These are phyloP conservation scores for Lasioglossum zephyrum DNA, from an alignment of 2,888 invertebrate genomes.

Conservation along the genomic window DNA sequence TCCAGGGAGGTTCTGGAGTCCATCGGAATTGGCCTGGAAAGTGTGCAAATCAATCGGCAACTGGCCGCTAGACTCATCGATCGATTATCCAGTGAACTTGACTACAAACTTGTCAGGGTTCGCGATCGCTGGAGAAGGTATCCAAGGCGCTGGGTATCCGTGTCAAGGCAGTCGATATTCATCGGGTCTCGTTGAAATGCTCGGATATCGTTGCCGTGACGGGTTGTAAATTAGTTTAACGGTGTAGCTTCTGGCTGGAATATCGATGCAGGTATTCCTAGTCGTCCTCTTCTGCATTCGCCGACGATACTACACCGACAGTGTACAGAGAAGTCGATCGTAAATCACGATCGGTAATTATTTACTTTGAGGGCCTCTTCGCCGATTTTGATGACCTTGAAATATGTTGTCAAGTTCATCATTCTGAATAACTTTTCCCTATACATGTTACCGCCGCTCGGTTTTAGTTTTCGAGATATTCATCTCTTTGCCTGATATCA, in stretches of 20 bases:
- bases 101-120: not conserved
- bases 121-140: not conserved
- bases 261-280: not conserved
- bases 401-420: too few relatives aligned
- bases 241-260: not conserved
- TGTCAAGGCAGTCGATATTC: constrained; percentile 9
- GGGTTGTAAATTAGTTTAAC: constrained; percentile 8
- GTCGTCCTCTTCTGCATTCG: not conserved
- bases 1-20: not conserved
- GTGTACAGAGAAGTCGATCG: not conserved
- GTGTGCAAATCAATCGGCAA: not conserved
- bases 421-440: too few relatives aligned
- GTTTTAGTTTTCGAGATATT: too few relatives aligned
- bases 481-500: not conserved
- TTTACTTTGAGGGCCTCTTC: too few relatives aligned
- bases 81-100: constrained; percentile 1
- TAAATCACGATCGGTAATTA: not conserved
- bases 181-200: constrained; percentile 2
- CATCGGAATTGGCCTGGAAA: not conserved
- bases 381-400: too few relatives aligned
- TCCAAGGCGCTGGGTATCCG: not conserved
- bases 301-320: not conserved
- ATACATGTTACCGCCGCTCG: too few relatives aligned
- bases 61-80: not conserved
- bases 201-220: not conserved